Conservation (phyloP, 2,797 vertebrate genomes). For the Alosa sapidissima region DNA sequence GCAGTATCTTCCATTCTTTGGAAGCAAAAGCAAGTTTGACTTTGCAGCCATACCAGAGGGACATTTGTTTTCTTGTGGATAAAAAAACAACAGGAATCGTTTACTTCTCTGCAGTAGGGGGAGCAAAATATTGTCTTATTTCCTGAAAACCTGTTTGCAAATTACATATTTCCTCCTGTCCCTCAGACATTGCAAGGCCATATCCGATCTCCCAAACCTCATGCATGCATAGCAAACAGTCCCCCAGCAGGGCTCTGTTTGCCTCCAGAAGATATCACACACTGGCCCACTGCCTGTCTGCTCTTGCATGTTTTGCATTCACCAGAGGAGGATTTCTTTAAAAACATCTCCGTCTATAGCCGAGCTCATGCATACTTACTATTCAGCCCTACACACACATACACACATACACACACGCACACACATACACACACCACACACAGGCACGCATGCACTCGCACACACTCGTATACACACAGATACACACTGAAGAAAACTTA, state of each 20-base stretch:
- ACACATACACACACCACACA: not conserved
- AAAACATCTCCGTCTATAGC: slow-evolving; percentile 54
- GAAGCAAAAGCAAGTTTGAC: slow-evolving; percentile 18
- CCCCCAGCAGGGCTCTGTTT: slow-evolving; percentile 59
- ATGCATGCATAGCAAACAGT: slow-evolving; percentile 65
- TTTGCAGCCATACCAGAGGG: slow-evolving; percentile 14
- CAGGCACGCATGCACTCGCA: not conserved
- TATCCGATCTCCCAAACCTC: slow-evolving; percentile 48
- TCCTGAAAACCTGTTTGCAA: slow-evolving; percentile 45
- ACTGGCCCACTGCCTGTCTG: slow-evolving; percentile 44
- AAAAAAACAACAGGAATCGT: not conserved
- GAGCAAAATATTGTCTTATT: slow-evolving; percentile 24
- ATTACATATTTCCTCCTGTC: slow-evolving; percentile 52
- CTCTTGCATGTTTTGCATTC: slow-evolving; percentile 64
- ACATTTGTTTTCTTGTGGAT: not conserved
- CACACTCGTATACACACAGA: not conserved
- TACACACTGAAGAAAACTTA: slow-evolving; percentile 50
- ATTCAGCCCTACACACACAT: not conserved
- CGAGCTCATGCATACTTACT: slow-evolving; percentile 63
- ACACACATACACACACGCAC: not conserved
- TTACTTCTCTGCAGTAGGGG: not conserved
- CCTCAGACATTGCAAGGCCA: slow-evolving; percentile 56
- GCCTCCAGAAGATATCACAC: slow-evolving; percentile 50
- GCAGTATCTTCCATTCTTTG: not conserved
- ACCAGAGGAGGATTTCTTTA: slow-evolving; percentile 54